phyloP scores from a whole-genome alignment of 1,140 invertebrate genomes.

The Gonioctena quinquepunctata region DNA sequence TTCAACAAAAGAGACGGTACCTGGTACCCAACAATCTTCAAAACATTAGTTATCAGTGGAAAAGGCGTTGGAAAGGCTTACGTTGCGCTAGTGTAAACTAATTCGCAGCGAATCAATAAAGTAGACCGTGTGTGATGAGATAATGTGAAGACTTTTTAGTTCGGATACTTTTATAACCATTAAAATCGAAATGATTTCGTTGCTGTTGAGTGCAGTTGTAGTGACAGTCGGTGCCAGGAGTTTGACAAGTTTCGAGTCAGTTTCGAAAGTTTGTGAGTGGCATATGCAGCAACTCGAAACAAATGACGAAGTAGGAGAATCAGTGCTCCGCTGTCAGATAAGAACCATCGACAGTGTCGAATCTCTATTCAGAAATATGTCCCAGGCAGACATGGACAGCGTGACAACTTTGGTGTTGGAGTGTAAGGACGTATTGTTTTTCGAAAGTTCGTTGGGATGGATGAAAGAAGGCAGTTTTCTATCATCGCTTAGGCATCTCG shows the following conservation, averaged over 20 bases:
- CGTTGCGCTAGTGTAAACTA: not conserved
- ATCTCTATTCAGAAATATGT: conserved; percentile 70
- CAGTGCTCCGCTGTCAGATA: conserved; percentile 69
- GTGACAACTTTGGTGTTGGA: conserved; percentile 71
- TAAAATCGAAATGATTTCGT: conserved; percentile 17
- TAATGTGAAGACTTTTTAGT: conserved; percentile 15
- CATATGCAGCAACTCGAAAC: conserved; percentile 61
- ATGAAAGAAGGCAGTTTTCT: conserved; percentile 65
- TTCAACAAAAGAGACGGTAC: conserved; percentile 38
- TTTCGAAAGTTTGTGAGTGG: conserved; percentile 71
- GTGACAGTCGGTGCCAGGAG: conserved; percentile 42
- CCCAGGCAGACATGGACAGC: conserved; percentile 65
- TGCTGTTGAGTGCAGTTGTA: conserved; percentile 30
- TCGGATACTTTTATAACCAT: conserved; percentile 1
- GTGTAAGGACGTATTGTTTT: conserved; percentile 80
- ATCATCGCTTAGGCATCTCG: conserved; percentile 66
- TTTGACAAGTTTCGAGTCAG: conserved; percentile 56
- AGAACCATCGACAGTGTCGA: conserved; percentile 73
- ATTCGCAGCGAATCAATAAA: not conserved
- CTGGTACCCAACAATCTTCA: conserved; percentile 43
- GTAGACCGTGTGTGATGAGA: conserved; percentile 12
- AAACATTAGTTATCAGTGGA: conserved; percentile 28
- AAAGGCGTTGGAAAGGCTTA: conserved; percentile 6
- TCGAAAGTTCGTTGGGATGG: conserved; percentile 72
- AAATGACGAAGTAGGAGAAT: conserved; percentile 58